phyloP scores from a whole-genome alignment of 2,888 invertebrate genomes.

The Chrysolina oricalcia region DNA sequence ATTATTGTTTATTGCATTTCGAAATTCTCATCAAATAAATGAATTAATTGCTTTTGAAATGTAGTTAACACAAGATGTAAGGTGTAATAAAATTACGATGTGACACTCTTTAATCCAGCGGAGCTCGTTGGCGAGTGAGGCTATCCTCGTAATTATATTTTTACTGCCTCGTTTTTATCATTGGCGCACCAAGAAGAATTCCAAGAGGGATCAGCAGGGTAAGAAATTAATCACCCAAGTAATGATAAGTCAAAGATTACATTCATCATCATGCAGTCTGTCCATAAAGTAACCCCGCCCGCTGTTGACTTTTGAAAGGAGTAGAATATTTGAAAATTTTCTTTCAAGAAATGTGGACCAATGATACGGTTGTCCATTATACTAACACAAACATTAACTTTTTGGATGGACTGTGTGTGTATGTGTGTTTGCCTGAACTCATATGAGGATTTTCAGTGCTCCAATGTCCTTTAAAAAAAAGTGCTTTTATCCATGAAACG shows the following conservation, averaged over 20 bases:
- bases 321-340: too few relatives aligned
- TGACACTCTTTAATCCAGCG: constrained; percentile 17
- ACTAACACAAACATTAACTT: too few relatives aligned
- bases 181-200: not conserved
- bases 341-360: too few relatives aligned
- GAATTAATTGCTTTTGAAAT: constrained; percentile 14
- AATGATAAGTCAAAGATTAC: not conserved
- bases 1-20: constrained; percentile 33
- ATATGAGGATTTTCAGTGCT: too few relatives aligned
- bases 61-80: constrained; percentile 26
- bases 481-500: too few relatives aligned
- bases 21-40: constrained; percentile 23
- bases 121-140: constrained; percentile 1
- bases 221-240: not conserved
- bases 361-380: too few relatives aligned
- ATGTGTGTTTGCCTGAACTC: too few relatives aligned
- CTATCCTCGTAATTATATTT: constrained; percentile 4
- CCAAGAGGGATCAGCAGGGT: not conserved
- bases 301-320: too few relatives aligned
- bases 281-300: too few relatives aligned
- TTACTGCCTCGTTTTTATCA: constrained; percentile 4
- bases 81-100: constrained; percentile 28
- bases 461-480: too few relatives aligned
- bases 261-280: too few relatives aligned
- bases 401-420: too few relatives aligned